Base-by-base conservation (phyloP, 2,888 invertebrate genomes). In the Drosophila conformis region DNA sequence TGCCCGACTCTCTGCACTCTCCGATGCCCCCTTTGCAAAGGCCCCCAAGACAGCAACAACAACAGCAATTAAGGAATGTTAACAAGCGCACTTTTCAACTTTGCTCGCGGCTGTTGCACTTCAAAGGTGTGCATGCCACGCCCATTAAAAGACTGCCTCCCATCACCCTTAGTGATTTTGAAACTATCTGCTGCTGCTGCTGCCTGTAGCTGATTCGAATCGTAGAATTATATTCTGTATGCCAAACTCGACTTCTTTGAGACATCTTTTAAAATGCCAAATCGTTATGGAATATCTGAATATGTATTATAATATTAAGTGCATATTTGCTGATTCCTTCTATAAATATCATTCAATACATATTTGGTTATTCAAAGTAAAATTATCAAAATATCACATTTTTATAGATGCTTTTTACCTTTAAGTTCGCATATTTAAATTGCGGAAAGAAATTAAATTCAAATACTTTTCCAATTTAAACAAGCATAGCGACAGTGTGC, bases 51-150 rank as follows among this genome's bases (percentile, higher is more conserved):
- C 61, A 67, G 46, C 53, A 60, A 60, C 73, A 70, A 65, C 71
- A 80, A 87, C 87, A 87, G 89, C 87, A 87, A 90, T 87, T 87
- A 90, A 78, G 87, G 78, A 78, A 82, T 87, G 87, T 87, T 87
- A 87, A 90, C 87, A 87, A 87, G 87, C 87, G 87, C 89, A 87
- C 90, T 90, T 90, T 90, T 86, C 86, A 88, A 89, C 86, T 86
- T 80, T 82, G 73, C 90, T 76, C 83, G 78, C 80, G 90, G 90
- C 85, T 70, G 68, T 68, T 89, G 88, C 85, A 86, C 90, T 87
- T 87, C 90, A 86, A 86, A 87, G 85, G 88, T 87, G 89, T 80
- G 61, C 56, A 36, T 51, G 69, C 72, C 82, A 73, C 84, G 64
- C 82, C 78, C 64, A n/a, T 27, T 46, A 38, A 69, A 48, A 21